Base-by-base conservation (phyloP, 2,113 vertebrate species). In the Garra rufa region DNA sequence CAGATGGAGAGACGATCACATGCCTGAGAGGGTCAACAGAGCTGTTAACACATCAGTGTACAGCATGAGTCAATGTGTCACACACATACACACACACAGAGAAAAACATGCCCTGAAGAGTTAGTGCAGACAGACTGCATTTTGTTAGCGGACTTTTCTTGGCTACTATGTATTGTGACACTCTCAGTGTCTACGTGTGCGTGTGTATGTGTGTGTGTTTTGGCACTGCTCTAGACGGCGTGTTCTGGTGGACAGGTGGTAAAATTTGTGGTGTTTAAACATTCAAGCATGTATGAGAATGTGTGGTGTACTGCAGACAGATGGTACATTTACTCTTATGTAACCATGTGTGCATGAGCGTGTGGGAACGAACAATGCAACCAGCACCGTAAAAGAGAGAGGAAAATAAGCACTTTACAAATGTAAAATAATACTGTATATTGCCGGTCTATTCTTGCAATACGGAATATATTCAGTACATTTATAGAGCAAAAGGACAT, bases 311-410 rank as follows among this genome's bases (percentile, higher is more conserved):
- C n/a, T 52, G 76, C 57, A 52, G 77, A 86, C 87, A 88, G 87
- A 85, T 86, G 87, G 87, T 76, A 84, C 85, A 57, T 86, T 73
- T 76, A 86, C 59, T 50, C 75, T 88, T 88, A 88, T 89, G 82
- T 87, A 83, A 82, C 82, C 63, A 61, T 46, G 65, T 87, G 85
- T 69, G 74, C 67, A 30, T 69, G 74, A 57, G 41, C 4, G 86
- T 78, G 75, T 52, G 85, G 76, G 88, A 89, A 80, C 86, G 34
- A 41, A 81, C 80, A 76, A 88, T 63, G 88, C 92, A 90, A 92
- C 91, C 89, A 91, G 88, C 61, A 69, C 85, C 86, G 91, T 93
- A 91, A 92, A 93, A 88, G 86, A 91, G 65, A 90, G 83, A 76
- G 85, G 73, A 52, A 30, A 17, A 74, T 48, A 28, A 3, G 43